phyloP scores from a whole-genome alignment of 2,113 vertebrate species.

The Protobothrops mucrosquamatus region DNA sequence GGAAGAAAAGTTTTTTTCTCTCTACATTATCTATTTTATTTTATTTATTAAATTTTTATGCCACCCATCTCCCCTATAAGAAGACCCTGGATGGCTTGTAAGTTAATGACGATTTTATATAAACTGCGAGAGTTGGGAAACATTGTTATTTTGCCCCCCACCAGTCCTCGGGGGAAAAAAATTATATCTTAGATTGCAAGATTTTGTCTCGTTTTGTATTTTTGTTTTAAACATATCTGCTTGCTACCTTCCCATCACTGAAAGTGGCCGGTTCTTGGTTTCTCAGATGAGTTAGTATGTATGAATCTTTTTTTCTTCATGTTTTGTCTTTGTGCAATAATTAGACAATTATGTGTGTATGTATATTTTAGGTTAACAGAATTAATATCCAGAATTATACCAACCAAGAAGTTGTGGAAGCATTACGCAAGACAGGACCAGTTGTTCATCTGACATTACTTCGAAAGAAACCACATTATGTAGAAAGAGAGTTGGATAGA shows the following conservation, averaged over 20 bases:
- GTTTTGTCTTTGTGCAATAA: neutral
- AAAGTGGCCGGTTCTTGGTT: neutral
- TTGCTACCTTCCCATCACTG: no score
- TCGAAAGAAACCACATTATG: conserved; percentile 66
- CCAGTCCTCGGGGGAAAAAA: neutral
- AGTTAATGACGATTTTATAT: neutral
- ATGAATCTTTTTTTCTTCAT: neutral
- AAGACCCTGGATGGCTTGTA: neutral
- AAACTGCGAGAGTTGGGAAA: neutral
- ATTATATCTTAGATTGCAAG: neutral
- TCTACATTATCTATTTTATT: neutral
- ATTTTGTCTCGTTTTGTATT: neutral
- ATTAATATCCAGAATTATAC: conserved; percentile 85
- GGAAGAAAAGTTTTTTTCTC: neutral
- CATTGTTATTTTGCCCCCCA: neutral
- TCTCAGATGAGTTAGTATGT: neutral
- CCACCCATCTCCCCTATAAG: neutral
- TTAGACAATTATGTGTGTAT: neutral
- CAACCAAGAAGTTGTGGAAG: conserved; percentile 90
- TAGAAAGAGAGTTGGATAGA: conserved; percentile 71
- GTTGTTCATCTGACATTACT: conserved; percentile 83
- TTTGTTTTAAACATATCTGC: neutral
- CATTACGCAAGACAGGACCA: conserved; percentile 80
- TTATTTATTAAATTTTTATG: neutral
- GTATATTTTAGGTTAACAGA: conserved; percentile 78